Evolutionary conservation across 2,888 invertebrate genomes (phyloP), one percentile per base, ranked within the genome.

Genomic region (Beris chalybata): DNA sequence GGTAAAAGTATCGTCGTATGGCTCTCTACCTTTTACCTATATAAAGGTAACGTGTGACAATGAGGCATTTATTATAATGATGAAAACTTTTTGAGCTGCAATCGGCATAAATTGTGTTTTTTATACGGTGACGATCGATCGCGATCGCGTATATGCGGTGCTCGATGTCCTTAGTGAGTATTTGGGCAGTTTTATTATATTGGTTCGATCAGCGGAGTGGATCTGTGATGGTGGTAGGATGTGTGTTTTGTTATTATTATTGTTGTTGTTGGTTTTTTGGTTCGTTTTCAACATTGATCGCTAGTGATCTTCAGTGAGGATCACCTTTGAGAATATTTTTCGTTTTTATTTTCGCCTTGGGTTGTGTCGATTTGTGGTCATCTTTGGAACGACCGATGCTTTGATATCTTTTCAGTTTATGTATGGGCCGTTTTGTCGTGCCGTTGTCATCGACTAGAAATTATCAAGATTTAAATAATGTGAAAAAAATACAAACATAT

Each of bases 41-140:
- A 29, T 22, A 53, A 29, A 12, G 12, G 45, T 48, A 56, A 65
- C 59, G 67, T 67, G 67, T 67, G 65, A 67, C 67, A 67, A 67
- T 67, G 65, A 67, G 64, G 64, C 67, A 67, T 67, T 67, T 65
- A 67, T 67, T 67, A 65, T 67, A 67, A 67, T 65, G 65, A 65
- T 65, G 22, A 65, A 63, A 67, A 63, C 57, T 67, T 67, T 67
- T 67, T 64, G 67, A 67, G 58, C 64, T 67, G 57, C 57, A 52
- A 61, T 45, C 67, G 57, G 64, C 64, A 67, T 64, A 67, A 67
- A 64, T 67, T 63, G 50, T 52, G 55, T 52, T 56, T 9, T 56
- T 56, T 56, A 31, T 30, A 32, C 32, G 38, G 9, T 38, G 38
- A 38, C 38, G 38, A 38, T 38, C 38, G 38, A 38, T 38, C 38